These are phyloP conservation scores for Diabrotica undecimpunctata DNA, from an alignment of 1,140 invertebrate genomes.

Conservation along the genomic window DNA sequence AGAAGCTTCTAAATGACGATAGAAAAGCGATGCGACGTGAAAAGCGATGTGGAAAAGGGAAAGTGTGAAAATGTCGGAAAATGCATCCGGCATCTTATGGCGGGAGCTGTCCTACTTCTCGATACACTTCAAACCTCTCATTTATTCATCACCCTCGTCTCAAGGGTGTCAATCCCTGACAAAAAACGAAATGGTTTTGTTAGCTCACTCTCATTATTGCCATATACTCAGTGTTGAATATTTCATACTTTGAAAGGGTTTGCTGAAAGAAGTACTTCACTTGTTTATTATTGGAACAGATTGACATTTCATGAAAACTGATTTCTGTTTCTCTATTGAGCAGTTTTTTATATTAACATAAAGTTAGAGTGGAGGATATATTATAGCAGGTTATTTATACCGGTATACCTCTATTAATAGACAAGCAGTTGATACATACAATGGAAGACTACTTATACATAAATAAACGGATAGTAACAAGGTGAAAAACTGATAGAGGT, in stretches of 20 bases:
- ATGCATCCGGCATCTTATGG: conserved; percentile 3
- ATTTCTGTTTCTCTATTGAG: too few relatives aligned
- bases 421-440: too few relatives aligned
- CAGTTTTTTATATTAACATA: too few relatives aligned
- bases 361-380: too few relatives aligned
- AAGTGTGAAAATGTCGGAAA: conserved; percentile 14
- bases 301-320: too few relatives aligned
- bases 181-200: conserved; percentile 13
- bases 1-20: background rate
- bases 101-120: conserved; percentile 12
- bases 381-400: too few relatives aligned
- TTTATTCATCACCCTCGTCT: conserved; percentile 26
- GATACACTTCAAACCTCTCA: conserved; percentile 29
- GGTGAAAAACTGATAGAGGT: too few relatives aligned
- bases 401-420: too few relatives aligned
- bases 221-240: conserved; percentile 9
- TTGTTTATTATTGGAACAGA: too few relatives aligned
- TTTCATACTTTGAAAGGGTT: conserved; percentile 11
- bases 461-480: too few relatives aligned
- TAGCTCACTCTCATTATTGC: conserved; percentile 8
- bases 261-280: background rate
- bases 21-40: background rate
- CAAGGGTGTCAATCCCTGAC: conserved; percentile 6
- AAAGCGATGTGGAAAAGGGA: conserved; percentile 17
- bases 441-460: too few relatives aligned